Percentiles rank a stretch among this genome's conserved stretches.
phyloP scores from a whole-genome alignment of 2,797 vertebrate genomes.

The Acanthurus lineatus region DNA sequence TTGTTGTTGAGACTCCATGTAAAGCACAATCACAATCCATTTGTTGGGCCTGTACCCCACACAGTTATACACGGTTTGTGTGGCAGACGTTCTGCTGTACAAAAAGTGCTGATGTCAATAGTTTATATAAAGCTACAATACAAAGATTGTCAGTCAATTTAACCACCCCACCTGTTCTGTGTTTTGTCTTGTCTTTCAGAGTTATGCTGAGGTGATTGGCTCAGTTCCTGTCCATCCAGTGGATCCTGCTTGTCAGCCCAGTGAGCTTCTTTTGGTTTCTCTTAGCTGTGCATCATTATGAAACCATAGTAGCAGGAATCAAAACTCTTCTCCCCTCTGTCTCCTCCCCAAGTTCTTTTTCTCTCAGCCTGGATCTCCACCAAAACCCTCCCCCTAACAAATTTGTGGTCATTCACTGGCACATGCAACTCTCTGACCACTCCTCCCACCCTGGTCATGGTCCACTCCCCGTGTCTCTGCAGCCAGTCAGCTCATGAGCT shows the following conservation, averaged over 20 bases:
- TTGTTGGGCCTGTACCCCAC: constrained; percentile 33
- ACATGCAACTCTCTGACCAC: constrained; percentile 41
- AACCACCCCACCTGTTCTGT: constrained; percentile 43
- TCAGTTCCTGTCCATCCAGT: constrained; percentile 34
- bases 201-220: constrained; percentile 34
- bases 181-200: constrained; percentile 76
- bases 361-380: constrained; percentile 31
- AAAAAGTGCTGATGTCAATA: constrained; percentile 55
- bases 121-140: constrained; percentile 42
- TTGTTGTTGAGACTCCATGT: constrained; percentile 53
- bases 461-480: constrained; percentile 55
- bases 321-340: constrained; percentile 48
- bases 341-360: constrained; percentile 34
- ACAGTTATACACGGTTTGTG: constrained; percentile 65
- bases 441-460: constrained; percentile 61
- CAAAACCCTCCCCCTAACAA: constrained; percentile 34
- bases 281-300: constrained; percentile 51
- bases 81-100: constrained; percentile 33
- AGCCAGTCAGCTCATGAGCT: constrained; percentile 54
- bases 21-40: constrained; percentile 68
- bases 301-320: constrained; percentile 60
- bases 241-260: constrained; percentile 26
- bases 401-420: constrained; percentile 34
- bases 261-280: constrained; percentile 29
- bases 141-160: constrained; percentile 23